Conservation (phyloP, 2,888 invertebrate genomes). For the Drosophila cognata region DNA sequence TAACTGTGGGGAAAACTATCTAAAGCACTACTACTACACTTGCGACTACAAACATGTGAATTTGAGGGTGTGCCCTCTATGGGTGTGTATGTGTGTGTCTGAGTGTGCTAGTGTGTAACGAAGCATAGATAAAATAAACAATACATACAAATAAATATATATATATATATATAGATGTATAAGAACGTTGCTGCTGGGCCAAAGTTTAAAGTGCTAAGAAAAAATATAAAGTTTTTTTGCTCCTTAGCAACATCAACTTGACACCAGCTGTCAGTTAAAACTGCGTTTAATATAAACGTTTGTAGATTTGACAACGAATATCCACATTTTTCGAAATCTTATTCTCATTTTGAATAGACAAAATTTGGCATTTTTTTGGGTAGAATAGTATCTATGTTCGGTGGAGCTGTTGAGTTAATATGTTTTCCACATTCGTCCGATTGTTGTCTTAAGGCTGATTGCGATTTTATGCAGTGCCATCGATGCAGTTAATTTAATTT, state of each 20-base stretch:
- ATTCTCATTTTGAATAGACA: not conserved
- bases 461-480: slow-evolving; percentile 49
- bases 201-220: slow-evolving; percentile 79
- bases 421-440: not conserved
- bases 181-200: slow-evolving; percentile 13
- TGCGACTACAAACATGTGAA: slow-evolving; percentile 67
- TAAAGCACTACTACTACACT: slow-evolving; percentile 56
- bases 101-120: slow-evolving; percentile 72
- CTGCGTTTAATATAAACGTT: slow-evolving; percentile 5
- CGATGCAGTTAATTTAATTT: slow-evolving; percentile 67
- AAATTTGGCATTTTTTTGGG: not conserved
- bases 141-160: slow-evolving; percentile 70
- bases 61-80: slow-evolving; percentile 35
- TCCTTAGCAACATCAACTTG: slow-evolving; percentile 22
- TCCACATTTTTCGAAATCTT: not conserved
- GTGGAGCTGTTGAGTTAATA: not conserved
- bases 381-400: not conserved
- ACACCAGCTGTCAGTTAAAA: slow-evolving; percentile 17
- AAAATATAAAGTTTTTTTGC: slow-evolving; percentile 52
- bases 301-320: slow-evolving; percentile 10
- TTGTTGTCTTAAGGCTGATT: slow-evolving; percentile 53
- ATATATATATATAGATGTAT: not conserved
- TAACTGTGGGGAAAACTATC: slow-evolving; percentile 52
- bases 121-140: slow-evolving; percentile 81
- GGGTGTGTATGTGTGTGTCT: slow-evolving; percentile 6